These are phyloP conservation scores for Boloria selene DNA, from an alignment of 2,888 invertebrate genomes.

Conservation along the genomic window DNA sequence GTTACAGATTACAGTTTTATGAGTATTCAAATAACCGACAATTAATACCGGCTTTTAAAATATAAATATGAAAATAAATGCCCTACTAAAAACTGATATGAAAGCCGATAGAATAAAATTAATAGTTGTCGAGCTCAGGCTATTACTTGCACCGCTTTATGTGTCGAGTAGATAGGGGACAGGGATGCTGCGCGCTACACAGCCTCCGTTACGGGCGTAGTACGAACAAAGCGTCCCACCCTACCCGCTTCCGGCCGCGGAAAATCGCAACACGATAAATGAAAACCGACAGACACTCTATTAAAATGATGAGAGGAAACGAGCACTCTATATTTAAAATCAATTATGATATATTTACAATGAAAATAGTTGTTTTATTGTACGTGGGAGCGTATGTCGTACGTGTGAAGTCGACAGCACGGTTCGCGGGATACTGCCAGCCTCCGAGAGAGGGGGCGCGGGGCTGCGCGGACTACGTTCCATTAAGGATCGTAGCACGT, in stretches of 20 bases:
- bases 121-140: conserved; percentile 32
- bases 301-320: conserved; percentile 42
- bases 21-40: too few species aligned
- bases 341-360: conserved; percentile 50
- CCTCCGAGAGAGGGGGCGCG: conserved; percentile 63
- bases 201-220: conserved; percentile 77
- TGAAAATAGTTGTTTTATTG: conserved; percentile 37
- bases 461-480: conserved; percentile 74
- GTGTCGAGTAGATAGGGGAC: conserved; percentile 43
- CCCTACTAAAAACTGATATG: conserved; percentile 9
- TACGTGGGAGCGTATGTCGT: conserved; percentile 49
- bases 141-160: conserved; percentile 32
- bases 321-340: conserved; percentile 51
- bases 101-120: conserved; percentile 21
- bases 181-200: conserved; percentile 77
- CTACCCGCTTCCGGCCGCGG: conserved; percentile 58
- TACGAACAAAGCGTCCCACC: conserved; percentile 76
- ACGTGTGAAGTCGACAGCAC: conserved; percentile 67
- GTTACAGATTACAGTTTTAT: too few species aligned
- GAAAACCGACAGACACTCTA: conserved; percentile 30
- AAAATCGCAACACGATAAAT: conserved; percentile 36
- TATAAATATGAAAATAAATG: conserved; percentile 2
- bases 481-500: conserved; percentile 65
- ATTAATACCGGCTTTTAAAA: too few species aligned
- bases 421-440: conserved; percentile 78